Evolutionary conservation across 2,888 invertebrate genomes (phyloP).

Genomic region (Yponomeuta plumbellus): DNA sequence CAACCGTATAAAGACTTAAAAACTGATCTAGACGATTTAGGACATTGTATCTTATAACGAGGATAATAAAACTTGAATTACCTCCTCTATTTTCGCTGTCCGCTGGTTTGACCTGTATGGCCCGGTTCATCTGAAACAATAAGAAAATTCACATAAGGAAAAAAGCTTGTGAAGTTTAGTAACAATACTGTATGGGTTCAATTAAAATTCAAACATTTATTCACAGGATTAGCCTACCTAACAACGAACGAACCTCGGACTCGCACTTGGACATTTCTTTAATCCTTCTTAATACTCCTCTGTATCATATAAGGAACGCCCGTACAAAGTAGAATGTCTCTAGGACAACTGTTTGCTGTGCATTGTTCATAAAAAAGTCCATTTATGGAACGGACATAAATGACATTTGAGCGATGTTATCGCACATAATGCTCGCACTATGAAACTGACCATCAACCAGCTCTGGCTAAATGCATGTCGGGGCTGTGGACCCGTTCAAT

Average conservation of each 20-base stretch:
- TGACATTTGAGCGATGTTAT: neutral
- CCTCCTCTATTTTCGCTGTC: slow-evolving; percentile 99
- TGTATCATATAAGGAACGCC: neutral
- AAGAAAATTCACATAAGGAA: slow-evolving; percentile 25
- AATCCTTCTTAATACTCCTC: no score
- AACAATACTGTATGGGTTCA: no score
- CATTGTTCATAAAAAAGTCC: slow-evolving; percentile 13
- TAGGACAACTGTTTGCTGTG: neutral
- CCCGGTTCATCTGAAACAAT: slow-evolving; percentile 98
- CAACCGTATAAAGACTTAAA: no score
- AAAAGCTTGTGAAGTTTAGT: no score
- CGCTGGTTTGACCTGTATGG: slow-evolving; percentile 99
- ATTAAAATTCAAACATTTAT: no score
- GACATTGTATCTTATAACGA: neutral
- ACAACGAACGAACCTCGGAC: no score
- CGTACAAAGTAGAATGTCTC: no score
- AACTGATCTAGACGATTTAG: no score
- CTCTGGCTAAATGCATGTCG: neutral
- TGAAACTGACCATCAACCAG: neutral
- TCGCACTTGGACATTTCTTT: no score
- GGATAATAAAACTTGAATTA: slow-evolving; percentile 60
- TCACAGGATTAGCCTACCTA: no score
- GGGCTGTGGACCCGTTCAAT: neutral
- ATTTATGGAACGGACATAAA: neutral
- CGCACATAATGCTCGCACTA: neutral